A percentile compares a stretch with the other conserved stretches of the same genome.
These are phyloP conservation scores for Cotesia chilonis DNA, from an alignment of 1,140 invertebrate species.

Conservation along the genomic window DNA sequence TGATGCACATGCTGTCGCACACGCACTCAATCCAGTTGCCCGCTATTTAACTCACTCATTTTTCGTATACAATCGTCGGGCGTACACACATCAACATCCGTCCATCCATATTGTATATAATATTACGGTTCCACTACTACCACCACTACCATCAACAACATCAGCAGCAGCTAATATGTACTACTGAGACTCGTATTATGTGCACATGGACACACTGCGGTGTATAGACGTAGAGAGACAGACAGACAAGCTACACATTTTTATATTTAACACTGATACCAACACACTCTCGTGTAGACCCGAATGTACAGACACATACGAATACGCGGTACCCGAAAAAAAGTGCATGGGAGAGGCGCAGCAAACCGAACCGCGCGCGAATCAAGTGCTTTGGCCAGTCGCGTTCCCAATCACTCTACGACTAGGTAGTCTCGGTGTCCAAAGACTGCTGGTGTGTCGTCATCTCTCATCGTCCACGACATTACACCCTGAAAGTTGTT, in stretches of 20 bases:
- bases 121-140: not conserved
- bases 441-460: slow-evolving; percentile 47
- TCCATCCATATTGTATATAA: not conserved
- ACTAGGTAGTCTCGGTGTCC: slow-evolving; percentile 66
- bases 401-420: slow-evolving; percentile 67
- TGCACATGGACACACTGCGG: no score
- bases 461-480: slow-evolving; percentile 31
- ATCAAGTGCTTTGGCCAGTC: slow-evolving; percentile 68
- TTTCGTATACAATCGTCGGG: slow-evolving; percentile 16
- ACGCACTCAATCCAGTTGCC: slow-evolving; percentile 30
- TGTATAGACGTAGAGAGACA: no score
- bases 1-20: slow-evolving; percentile 29
- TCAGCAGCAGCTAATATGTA: no score
- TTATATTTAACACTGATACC: not conserved
- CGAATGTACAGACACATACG: slow-evolving; percentile 30
- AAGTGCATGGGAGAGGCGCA: slow-evolving; percentile 66
- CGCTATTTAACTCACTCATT: slow-evolving; percentile 20
- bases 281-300: slow-evolving; percentile 21
- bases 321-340: slow-evolving; percentile 37
- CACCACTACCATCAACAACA: no score
- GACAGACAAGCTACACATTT: no score
- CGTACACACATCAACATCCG: not conserved
- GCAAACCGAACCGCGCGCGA: slow-evolving; percentile 65
- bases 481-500: slow-evolving; percentile 15
- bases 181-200: no score